Evolutionary conservation across 2,113 vertebrate genomes (phyloP), one percentile per base, ranked within the genome.

Genomic region (Ptychochromis oligacanthus): DNA sequence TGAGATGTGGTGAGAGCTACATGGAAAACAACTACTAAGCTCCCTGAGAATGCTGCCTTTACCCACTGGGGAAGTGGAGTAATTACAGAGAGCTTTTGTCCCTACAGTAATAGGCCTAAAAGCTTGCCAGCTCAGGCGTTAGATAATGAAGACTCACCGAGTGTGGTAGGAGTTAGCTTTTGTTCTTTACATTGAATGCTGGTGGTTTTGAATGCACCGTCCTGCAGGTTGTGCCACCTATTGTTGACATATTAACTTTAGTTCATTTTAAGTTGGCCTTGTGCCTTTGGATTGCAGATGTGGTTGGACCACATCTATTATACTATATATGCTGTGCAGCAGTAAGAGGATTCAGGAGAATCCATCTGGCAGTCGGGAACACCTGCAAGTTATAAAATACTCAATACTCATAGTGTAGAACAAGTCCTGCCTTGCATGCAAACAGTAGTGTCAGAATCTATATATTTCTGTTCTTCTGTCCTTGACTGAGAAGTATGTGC

Each of bases 71-170:
- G 91, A 91, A 65, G 79, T 38, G 2, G 46, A 89, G 90, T 94
- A 94, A 95, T 95, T 94, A 93, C 89, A 92, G 87, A 79, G 64
- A 80, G 80, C 90, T 85, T 91, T 93, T 90, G 87, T 93, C 89
- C 90, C 88, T 54, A 84, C 80, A 84, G 86, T 91, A 92, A 93
- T 91, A 88, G 89, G 90, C 90, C 86, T 87, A 82, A 91, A 91
- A 93, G 88, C 87, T 84, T 70, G 15, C 85, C 67, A 88, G 84
- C 84, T 88, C 81, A 75, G 77, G 24, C 89, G 55, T 88, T 80
- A 82, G 81, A 90, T 93, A 90, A 92, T 92, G 75, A 89, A 93
- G 80, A 88, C 88, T 87, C 80, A 79, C 79, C 22, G 34, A 79
- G 57, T 87, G 77, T 55, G 81, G 57, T 74, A 31, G 20, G 61